Evolutionary conservation across 2,113 vertebrate genomes (phyloP), one percentile per base, ranked within the genome.

Genomic region (Cyphomyrus discorhynchus): DNA sequence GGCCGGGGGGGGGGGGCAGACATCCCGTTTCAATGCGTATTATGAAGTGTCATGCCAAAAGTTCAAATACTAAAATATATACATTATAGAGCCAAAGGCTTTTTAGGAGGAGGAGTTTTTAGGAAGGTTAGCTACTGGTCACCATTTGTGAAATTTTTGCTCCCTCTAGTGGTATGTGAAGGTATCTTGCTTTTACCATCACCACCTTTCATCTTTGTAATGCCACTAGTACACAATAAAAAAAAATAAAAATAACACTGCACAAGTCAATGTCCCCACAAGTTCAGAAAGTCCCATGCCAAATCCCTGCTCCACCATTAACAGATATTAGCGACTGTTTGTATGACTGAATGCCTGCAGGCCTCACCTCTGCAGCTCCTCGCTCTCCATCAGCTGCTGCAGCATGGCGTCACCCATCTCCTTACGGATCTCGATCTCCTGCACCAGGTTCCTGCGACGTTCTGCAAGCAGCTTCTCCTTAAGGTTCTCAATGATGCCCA

Each of bases 401-500:
- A 97, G 94, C 97, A 97, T 97, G 6, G 96, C 97, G 86, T 97
- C 96, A 45, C 97, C 97, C 97, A 98, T 98, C 91, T 98, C 97
- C 90, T 95, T 96, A 31, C 97, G 97, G 42, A 98, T 97, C 92
- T 96, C 96, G 46, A 97, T 94, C 92, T 98, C 97, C 93, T 97
- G 95, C 1, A 96, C 90, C 31, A 98, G 94, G 89, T 97, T 98
- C 86, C 93, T 95, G 53, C 93, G 95, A 11, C 95, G 95, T 94
- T 97, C 97, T 19, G 92, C 94, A 91, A 95, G 86, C 7, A 97
- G 93, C 91, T 96, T 97, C 7, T 94, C 89, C 87, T 95, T 95
- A 3, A 97, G 92, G 58, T 89, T 96, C 89, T 97, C 97, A 13
- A 96, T 94, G 89, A 96, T 93, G 90, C 90, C 95, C 90, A 98